Percentiles rank a stretch among this genome's conserved stretches.
These are phyloP conservation scores for Drosophila anceps DNA, from an alignment of 2,888 invertebrate species.

Conservation along the genomic window DNA sequence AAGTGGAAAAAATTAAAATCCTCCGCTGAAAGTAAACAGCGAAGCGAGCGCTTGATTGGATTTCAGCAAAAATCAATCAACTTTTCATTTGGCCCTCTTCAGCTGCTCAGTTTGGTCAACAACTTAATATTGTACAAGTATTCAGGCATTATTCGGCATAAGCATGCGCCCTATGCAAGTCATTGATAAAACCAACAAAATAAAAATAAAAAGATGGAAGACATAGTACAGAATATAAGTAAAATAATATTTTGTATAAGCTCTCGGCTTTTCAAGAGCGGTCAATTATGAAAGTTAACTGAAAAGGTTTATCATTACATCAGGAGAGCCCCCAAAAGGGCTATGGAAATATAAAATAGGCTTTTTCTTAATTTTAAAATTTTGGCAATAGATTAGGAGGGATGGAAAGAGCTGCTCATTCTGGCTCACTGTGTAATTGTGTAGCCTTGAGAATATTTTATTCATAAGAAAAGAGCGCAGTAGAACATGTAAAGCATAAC, in stretches of 20 bases:
- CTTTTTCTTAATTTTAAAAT: not conserved
- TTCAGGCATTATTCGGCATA: constrained; percentile 24
- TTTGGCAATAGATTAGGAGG: not conserved
- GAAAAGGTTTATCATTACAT: constrained; percentile 18
- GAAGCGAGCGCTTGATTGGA: constrained; percentile 48
- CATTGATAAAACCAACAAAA: constrained; percentile 23
- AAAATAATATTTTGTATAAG: constrained; percentile 16
- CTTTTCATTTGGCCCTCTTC: constrained; percentile 48
- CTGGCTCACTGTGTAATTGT: too few relatives aligned
- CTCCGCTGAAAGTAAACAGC: constrained; percentile 55
- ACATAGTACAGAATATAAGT: not conserved
- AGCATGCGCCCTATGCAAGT: constrained; percentile 37
- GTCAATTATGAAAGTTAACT: not conserved
- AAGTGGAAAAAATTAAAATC: constrained; percentile 15
- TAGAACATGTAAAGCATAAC: too few relatives aligned
- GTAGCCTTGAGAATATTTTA: too few relatives aligned
- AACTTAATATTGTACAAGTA: constrained; percentile 37
- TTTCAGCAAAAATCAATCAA: constrained; percentile 59
- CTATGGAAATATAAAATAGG: too few relatives aligned
- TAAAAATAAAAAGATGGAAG: not conserved
- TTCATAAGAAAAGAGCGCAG: too few relatives aligned
- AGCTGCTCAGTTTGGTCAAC: constrained; percentile 34
- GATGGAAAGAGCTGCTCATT: not conserved
- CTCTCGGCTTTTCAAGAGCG: not conserved
- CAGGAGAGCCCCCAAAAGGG: not conserved